These are phyloP conservation scores for Holothuria glaberrima DNA, from an alignment of 35 echinoderm and acorn worm species.

Conservation along the genomic window DNA sequence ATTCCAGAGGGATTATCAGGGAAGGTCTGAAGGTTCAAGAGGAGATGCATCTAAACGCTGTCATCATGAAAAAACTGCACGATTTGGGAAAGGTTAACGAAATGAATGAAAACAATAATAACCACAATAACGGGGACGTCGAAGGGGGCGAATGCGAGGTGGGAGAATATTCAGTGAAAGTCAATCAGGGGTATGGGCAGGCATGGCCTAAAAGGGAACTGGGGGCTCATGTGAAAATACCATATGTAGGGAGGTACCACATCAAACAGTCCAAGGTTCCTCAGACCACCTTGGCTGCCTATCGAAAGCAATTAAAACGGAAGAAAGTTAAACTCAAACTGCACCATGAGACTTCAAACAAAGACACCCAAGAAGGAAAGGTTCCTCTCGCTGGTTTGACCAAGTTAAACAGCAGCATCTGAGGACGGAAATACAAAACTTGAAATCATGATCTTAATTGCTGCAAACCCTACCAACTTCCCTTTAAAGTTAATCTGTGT, in stretches of 20 bases:
- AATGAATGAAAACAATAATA: not conserved
- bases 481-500: too few relatives aligned
- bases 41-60: conserved; percentile 24
- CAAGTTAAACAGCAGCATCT: too few relatives aligned
- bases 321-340: conserved; percentile 13
- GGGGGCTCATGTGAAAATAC: conserved; percentile 19
- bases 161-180: conserved; percentile 8
- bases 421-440: too few relatives aligned
- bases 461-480: too few relatives aligned
- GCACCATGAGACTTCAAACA: too few relatives aligned
- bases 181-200: conserved; percentile 6
- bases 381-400: too few relatives aligned
- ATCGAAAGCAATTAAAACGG: conserved; percentile 9
- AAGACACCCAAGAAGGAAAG: too few relatives aligned
- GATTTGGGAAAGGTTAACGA: not conserved
- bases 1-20: not conserved
- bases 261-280: conserved; percentile 16
- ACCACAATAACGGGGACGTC: conserved; percentile 3
- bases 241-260: conserved; percentile 10
- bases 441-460: too few relatives aligned
- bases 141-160: not conserved
- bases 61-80: conserved; percentile 24
- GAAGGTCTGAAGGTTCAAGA: conserved; percentile 3
- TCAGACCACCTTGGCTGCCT: conserved; percentile 8
- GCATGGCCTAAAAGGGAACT: conserved; percentile 50